Percentiles rank a stretch among this genome's conserved stretches.
These are phyloP conservation scores for Rachycentron canadum DNA, from an alignment of 2,797 vertebrate species.

Conservation along the genomic window DNA sequence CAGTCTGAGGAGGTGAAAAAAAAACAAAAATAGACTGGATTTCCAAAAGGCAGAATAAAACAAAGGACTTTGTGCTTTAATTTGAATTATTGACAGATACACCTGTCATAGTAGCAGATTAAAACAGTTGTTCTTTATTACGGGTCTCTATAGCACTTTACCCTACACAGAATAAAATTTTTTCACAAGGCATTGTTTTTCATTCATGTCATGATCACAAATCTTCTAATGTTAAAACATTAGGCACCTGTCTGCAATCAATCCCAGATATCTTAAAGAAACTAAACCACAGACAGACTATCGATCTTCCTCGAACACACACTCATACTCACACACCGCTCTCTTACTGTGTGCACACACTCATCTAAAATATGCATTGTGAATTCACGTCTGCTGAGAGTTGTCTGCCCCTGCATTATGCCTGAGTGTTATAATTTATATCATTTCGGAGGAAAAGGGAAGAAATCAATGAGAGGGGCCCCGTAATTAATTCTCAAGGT, in stretches of 20 bases:
- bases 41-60: slow-evolving; percentile 14
- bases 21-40: slow-evolving; percentile 5
- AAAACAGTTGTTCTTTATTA: slow-evolving; percentile 21
- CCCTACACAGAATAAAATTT: background rate
- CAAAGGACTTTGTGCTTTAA: slow-evolving; percentile 18
- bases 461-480: slow-evolving; percentile 70
- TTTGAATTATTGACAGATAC: slow-evolving; percentile 39
- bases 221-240: slow-evolving; percentile 40
- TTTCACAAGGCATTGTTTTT: background rate
- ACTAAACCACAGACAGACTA: slow-evolving; percentile 54
- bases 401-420: slow-evolving; percentile 57
- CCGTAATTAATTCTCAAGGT: slow-evolving; percentile 80
- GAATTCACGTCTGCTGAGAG: slow-evolving; percentile 58
- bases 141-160: slow-evolving; percentile 15
- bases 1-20: slow-evolving; percentile 32
- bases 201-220: slow-evolving; percentile 9
- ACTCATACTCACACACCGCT: slow-evolving; percentile 7
- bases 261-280: slow-evolving; percentile 53
- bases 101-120: slow-evolving; percentile 12
- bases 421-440: slow-evolving; percentile 75
- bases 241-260: slow-evolving; percentile 47
- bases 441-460: slow-evolving; percentile 58
- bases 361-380: slow-evolving; percentile 71
- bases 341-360: slow-evolving; percentile 7
- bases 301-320: slow-evolving; percentile 54